Base-by-base conservation (phyloP, 2,797 vertebrate genomes). In the Coccyzus lansbergi region DNA sequence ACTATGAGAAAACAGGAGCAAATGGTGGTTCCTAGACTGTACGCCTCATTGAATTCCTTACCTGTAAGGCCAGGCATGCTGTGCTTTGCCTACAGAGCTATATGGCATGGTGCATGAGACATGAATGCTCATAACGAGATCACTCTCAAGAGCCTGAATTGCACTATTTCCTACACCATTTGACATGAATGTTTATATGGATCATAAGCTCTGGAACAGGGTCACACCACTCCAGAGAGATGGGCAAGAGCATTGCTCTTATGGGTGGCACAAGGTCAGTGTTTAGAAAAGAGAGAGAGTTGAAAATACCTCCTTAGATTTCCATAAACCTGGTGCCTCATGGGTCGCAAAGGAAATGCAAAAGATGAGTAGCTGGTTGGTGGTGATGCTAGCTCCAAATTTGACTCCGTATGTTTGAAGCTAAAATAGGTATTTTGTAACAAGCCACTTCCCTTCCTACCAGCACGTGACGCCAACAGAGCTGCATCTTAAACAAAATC, bases 401-500 rank as follows among this genome's bases (percentile, higher is more conserved):
- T 85, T 74, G 86, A 72, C 33, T 84, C 44, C 3, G 0, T 65
- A 6, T n/a, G 7, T n/a, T 48, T 83, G 89, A 83, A 91, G 74
- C 59, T 83, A 20, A 46, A 42, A 62, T 25, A 74, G 71, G 17
- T 69, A 68, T 94, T 95, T 92, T 58, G 19, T 68, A 80, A 83
- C 55, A 69, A 71, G 56, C 55, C 38, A 86, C n/a, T 74, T 82
- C 92, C 31, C 33, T 90, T 87, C 63, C 21, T 52, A 15, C 51
- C 56, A 48, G 69, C 68, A 48, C 26, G 11, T 69, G 80, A 87
- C 56, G 55, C 84, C 46, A 26, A 6, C 64, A 16, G 71, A 75
- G 64, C 62, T 81, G 40, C 10, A 5, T 85, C 94, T 96, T 87
- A 85, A 89, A 90, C 42, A 10, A 51, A 96, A 92, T 70, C 64